Conservation (phyloP, 2,797 vertebrate genomes). For the Ataeniobius toweri region DNA sequence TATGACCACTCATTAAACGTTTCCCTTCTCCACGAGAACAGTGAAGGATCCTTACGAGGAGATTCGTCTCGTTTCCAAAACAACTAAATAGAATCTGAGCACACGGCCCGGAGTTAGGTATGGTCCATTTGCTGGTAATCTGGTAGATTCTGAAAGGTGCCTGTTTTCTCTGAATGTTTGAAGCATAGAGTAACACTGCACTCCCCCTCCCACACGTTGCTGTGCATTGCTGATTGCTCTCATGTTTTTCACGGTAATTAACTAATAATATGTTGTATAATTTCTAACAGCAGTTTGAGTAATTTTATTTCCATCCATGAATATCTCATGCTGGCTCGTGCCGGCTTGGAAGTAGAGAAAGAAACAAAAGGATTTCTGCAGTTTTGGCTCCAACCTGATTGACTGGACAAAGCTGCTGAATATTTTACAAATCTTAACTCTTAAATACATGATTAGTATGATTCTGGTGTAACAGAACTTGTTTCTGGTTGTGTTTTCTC, state of each 20-base stretch:
- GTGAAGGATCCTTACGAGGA: not conserved
- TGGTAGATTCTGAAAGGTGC: too few relatives aligned
- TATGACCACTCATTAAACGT: conserved; percentile 1
- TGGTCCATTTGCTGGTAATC: not conserved
- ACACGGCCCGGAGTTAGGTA: not conserved
- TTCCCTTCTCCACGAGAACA: conserved; percentile 1
- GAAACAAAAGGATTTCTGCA: not conserved
- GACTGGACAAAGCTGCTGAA: not conserved
- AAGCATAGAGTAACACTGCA: not conserved
- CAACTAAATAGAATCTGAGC: not conserved
- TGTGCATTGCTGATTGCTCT: not conserved
- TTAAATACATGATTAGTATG: not conserved
- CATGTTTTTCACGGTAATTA: not conserved
- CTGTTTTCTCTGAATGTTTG: not conserved
- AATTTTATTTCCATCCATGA: not conserved
- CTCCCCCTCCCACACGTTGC: not conserved
- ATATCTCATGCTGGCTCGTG: not conserved
- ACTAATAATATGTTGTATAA: not conserved
- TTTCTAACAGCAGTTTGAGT: not conserved
- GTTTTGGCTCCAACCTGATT: not conserved
- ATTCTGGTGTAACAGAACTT: not conserved
- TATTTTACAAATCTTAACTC: not conserved
- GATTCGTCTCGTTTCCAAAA: not conserved
- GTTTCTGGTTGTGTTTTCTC: not conserved
- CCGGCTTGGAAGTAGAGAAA: not conserved